These are phyloP conservation scores for Ormyrus pomaceus DNA, from an alignment of 2,888 invertebrate species.

Conservation along the genomic window DNA sequence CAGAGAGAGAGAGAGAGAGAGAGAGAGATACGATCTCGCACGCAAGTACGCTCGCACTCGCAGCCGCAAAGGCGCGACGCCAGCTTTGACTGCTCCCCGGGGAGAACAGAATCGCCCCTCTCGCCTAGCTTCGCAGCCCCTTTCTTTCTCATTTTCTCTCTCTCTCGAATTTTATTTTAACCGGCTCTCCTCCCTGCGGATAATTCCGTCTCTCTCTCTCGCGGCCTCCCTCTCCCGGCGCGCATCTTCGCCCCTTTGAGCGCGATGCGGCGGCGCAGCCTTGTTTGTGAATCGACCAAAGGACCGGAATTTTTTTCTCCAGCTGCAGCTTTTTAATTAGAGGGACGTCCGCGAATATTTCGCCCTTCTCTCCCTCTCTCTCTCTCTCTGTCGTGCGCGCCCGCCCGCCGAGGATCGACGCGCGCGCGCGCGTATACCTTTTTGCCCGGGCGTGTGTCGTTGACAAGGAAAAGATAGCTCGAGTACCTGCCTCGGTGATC, in stretches of 20 bases:
- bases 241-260: slow-evolving; percentile 60
- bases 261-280: slow-evolving; percentile 58
- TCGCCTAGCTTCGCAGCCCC: slow-evolving; percentile 56
- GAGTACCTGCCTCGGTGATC: slow-evolving; percentile 32
- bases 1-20: too few species aligned
- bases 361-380: slow-evolving; percentile 28
- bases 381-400: too few species aligned
- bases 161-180: slow-evolving; percentile 38
- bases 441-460: slow-evolving; percentile 10
- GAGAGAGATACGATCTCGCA: slow-evolving; percentile 62
- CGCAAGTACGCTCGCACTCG: neutral
- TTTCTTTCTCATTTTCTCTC: slow-evolving; percentile 57
- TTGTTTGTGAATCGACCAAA: slow-evolving; percentile 70
- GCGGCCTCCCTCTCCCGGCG: slow-evolving; percentile 48
- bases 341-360: slow-evolving; percentile 54
- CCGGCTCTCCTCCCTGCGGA: slow-evolving; percentile 43
- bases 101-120: slow-evolving; percentile 72
- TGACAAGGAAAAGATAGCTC: slow-evolving; percentile 46
- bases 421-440: slow-evolving; percentile 1
- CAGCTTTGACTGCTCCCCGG: slow-evolving; percentile 74
- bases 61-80: neutral
- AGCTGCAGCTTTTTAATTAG: slow-evolving; percentile 68
- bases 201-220: slow-evolving; percentile 35
- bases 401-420: neutral
- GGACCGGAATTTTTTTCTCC: slow-evolving; percentile 62